A percentile compares a stretch with the other conserved stretches of the same genome.
Conservation (phyloP, 2,113 vertebrate genomes). For the Anas platyrhynchos region DNA sequence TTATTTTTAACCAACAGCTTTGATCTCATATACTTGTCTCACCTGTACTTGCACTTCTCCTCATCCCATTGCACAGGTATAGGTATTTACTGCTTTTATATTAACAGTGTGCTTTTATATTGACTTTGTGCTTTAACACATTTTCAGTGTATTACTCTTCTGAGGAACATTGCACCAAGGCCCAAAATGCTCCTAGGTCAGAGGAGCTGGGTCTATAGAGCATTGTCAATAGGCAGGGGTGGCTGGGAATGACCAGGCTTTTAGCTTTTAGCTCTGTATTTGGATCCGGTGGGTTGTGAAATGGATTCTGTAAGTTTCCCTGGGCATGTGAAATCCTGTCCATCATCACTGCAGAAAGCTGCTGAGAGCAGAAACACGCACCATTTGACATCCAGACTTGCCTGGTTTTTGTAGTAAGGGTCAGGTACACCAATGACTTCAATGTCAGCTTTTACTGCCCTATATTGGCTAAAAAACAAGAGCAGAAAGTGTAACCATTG, state of each 20-base stretch:
- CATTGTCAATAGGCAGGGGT: neutral
- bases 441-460: neutral
- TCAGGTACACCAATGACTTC: neutral
- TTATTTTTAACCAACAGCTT: neutral
- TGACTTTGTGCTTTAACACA: neutral
- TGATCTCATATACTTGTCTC: neutral
- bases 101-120: neutral
- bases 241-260: neutral
- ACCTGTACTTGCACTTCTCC: neutral
- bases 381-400: neutral
- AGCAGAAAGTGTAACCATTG: neutral
- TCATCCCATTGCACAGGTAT: neutral
- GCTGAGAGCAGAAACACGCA: rapidly evolving
- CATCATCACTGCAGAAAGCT: neutral
- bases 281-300: neutral
- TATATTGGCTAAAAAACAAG: neutral
- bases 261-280: neutral
- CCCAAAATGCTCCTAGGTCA: neutral
- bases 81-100: neutral
- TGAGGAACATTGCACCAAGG: neutral
- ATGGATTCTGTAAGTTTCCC: neutral
- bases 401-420: rapidly evolving
- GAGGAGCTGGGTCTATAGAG: neutral
- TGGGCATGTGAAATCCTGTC: neutral
- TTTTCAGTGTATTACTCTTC: neutral